phyloP scores from a whole-genome alignment of 2,113 vertebrate genomes.

The Hymenochirus boettgeri region DNA sequence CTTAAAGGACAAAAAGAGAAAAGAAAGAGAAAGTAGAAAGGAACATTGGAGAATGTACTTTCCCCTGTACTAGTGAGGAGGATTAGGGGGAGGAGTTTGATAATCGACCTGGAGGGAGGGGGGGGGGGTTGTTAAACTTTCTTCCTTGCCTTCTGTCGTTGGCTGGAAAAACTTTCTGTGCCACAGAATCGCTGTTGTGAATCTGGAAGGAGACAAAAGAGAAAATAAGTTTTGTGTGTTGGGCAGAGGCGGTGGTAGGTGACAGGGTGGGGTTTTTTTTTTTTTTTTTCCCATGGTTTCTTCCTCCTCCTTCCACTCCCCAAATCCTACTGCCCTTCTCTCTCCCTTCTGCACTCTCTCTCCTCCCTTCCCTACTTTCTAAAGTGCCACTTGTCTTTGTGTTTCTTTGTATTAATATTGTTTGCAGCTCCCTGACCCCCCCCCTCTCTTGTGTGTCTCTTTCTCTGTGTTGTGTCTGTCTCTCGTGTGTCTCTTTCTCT shows the following conservation, averaged over 20 bases:
- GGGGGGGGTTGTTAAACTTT: no score
- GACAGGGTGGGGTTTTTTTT: no score
- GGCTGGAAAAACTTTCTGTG: no score
- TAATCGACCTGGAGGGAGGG: no score
- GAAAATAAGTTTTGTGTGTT: neutral
- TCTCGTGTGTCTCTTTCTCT: constrained; percentile 23
- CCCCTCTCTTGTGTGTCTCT: neutral
- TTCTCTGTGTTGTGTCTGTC: no score
- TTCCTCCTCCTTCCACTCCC: neutral
- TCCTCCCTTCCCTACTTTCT: constrained; percentile 21
- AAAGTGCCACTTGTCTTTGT: constrained; percentile 49
- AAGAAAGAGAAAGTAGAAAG: no score
- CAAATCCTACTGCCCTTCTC: neutral
- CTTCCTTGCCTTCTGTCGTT: no score
- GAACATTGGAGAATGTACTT: no score
- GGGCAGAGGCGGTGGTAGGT: neutral
- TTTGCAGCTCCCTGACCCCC: constrained; percentile 24
- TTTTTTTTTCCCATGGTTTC: neutral
- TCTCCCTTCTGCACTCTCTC: neutral
- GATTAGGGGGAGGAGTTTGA: no score
- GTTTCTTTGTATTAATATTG: constrained; percentile 31
- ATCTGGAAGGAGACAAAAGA: no score
- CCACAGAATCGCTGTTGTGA: neutral
- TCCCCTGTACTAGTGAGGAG: no score
- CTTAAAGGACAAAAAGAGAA: no score